These are phyloP conservation scores for Porites lutea DNA, from an alignment of 64 coral and sea anemone genomes.

Conservation along the genomic window DNA sequence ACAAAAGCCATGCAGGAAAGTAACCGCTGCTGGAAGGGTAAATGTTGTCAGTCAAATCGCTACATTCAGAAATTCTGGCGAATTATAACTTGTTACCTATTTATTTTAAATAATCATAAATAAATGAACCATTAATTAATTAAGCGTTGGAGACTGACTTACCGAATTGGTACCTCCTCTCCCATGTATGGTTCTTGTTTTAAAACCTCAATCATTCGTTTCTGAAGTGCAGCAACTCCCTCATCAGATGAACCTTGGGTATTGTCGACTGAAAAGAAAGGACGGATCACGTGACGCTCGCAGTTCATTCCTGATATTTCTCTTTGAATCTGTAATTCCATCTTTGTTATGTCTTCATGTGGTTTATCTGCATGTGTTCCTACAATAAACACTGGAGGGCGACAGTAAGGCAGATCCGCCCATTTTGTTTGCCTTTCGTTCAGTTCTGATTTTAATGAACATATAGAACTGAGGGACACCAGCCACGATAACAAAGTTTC, in stretches of 20 bases:
- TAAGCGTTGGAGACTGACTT: not conserved
- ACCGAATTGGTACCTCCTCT: constrained; percentile 17
- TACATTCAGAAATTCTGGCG: no score
- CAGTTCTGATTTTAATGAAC: not conserved
- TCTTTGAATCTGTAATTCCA: not conserved
- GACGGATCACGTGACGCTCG: constrained; percentile 7
- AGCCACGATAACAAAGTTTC: constrained; percentile 48
- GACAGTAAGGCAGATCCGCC: not conserved
- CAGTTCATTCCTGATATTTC: not conserved
- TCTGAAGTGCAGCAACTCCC: not conserved
- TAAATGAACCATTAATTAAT: not conserved
- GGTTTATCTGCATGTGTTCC: constrained; percentile 28
- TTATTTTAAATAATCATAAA: not conserved
- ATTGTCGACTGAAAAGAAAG: constrained; percentile 31
- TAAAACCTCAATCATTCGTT: not conserved
- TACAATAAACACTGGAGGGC: constrained; percentile 47
- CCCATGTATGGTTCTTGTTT: constrained; percentile 28
- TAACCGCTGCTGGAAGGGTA: not conserved
- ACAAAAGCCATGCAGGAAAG: not conserved
- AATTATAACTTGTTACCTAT: no score
- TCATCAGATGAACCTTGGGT: not conserved
- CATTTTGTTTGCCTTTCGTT: not conserved
- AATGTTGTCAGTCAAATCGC: no score
- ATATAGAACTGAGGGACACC: not conserved
- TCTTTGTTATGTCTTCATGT: not conserved